Percentiles rank a stretch among this genome's conserved stretches.
These are phyloP conservation scores for Lineus longissimus DNA, from an alignment of 1,140 invertebrate species.

Conservation along the genomic window DNA sequence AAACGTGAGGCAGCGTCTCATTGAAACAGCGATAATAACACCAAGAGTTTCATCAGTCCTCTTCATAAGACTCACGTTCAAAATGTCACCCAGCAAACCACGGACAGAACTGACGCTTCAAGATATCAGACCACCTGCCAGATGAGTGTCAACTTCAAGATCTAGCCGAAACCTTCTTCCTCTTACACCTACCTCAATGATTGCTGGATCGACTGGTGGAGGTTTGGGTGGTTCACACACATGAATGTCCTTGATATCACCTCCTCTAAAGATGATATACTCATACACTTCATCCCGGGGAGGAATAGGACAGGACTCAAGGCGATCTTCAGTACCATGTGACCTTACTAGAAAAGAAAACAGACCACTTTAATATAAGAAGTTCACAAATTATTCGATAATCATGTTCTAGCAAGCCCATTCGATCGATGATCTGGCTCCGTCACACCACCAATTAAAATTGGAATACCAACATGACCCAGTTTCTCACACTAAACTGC, in stretches of 20 bases:
- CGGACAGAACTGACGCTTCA: too few species aligned
- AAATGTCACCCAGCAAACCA: too few species aligned
- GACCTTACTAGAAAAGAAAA: conserved; percentile 78
- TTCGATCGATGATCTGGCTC: not conserved
- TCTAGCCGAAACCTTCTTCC: too few species aligned
- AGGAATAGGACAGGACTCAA: conserved; percentile 82
- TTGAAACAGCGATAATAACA: conserved; percentile 4
- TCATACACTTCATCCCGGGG: conserved; percentile 97
- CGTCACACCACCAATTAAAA: too few species aligned
- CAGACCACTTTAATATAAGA: conserved; percentile 27
- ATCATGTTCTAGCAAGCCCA: not conserved
- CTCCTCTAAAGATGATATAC: conserved; percentile 95
- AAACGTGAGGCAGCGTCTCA: too few species aligned
- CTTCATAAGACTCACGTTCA: too few species aligned
- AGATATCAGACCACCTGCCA: too few species aligned
- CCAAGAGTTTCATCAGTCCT: too few species aligned
- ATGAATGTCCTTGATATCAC: conserved; percentile 98
- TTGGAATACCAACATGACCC: too few species aligned
- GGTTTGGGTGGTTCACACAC: conserved; percentile 74
- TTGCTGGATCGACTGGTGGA: conserved; percentile 56
- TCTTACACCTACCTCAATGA: conserved; percentile 53
- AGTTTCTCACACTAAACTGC: too few species aligned
- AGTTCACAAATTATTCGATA: not conserved
- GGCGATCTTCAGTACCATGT: conserved; percentile 96
- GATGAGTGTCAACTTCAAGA: too few species aligned